phyloP scores from a whole-genome alignment of 2,888 invertebrate species.

The Drosophila formosana region DNA sequence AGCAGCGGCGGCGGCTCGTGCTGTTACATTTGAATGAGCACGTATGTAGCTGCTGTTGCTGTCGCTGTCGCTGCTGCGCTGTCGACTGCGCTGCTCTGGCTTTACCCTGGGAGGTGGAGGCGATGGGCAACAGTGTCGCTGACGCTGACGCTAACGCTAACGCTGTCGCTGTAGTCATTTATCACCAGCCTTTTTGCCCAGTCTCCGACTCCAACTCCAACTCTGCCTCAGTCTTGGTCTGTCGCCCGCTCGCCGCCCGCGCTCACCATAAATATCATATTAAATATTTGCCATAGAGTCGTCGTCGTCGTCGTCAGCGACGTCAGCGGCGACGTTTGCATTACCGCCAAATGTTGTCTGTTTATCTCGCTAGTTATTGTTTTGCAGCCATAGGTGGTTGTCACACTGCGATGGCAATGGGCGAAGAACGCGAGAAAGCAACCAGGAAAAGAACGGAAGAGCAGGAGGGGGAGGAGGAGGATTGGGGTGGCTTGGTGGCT shows the following conservation, averaged over 20 bases:
- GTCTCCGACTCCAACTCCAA: not conserved
- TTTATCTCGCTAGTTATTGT: slow-evolving; percentile 77
- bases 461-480: not conserved
- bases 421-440: not conserved
- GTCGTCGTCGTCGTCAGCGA: slow-evolving; percentile 42
- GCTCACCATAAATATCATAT: slow-evolving; percentile 66
- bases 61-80: slow-evolving; percentile 19
- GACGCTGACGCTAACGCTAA: slow-evolving; percentile 14
- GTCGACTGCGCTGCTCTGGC: slow-evolving; percentile 27
- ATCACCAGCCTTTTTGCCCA: slow-evolving; percentile 17
- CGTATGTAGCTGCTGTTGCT: slow-evolving; percentile 53
- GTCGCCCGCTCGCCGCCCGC: slow-evolving; percentile 47
- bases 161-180: slow-evolving; percentile 9
- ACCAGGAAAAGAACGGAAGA: not conserved
- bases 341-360: slow-evolving; percentile 77
- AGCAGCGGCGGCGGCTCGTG: slow-evolving; percentile 60
- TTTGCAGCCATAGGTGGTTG: slow-evolving; percentile 55
- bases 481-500: slow-evolving; percentile 3
- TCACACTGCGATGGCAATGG: not conserved
- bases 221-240: slow-evolving; percentile 55
- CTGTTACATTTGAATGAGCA: slow-evolving; percentile 80
- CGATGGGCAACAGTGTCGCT: slow-evolving; percentile 44
- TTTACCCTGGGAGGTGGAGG: not conserved
- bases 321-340: slow-evolving; percentile 48
- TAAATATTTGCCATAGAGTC: slow-evolving; percentile 75